A percentile compares a stretch with the other conserved stretches of the same genome.
These are phyloP conservation scores for Apolygus lucorum DNA, from an alignment of 1,140 invertebrate genomes.

Conservation along the genomic window DNA sequence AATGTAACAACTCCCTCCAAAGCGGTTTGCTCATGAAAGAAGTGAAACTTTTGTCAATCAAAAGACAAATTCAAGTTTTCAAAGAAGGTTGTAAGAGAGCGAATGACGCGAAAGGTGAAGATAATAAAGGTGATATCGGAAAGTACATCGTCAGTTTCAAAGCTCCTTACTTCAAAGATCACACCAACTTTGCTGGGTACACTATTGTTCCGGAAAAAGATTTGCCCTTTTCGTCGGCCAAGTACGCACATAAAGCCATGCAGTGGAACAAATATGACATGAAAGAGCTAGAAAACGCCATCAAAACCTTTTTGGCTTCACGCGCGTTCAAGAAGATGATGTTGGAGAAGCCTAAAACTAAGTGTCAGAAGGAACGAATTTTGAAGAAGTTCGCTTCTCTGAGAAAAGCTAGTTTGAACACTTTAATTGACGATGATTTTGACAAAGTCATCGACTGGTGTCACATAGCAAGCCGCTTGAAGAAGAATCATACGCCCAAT, in stretches of 20 bases:
- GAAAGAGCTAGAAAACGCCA: background rate
- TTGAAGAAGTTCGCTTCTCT: background rate
- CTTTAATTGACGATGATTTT: background rate
- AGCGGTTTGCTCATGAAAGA: background rate
- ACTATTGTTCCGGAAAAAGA: background rate
- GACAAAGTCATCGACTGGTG: background rate
- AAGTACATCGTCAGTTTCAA: background rate
- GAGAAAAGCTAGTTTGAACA: background rate
- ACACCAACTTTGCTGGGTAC: background rate
- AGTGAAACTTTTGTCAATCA: background rate
- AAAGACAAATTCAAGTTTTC: background rate
- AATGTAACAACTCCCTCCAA: background rate
- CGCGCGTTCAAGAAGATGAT: background rate
- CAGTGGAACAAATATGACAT: background rate
- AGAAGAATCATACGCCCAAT: constrained; percentile 39
- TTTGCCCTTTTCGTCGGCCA: background rate
- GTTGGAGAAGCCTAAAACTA: background rate
- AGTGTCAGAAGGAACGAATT: background rate
- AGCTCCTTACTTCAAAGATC: constrained; percentile 3
- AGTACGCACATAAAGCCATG: background rate
- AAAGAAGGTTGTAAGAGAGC: no score
- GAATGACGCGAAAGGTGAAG: background rate
- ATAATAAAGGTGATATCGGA: background rate
- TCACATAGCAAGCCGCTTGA: background rate
- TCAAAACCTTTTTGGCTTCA: background rate